Base-by-base conservation (phyloP, 2,797 vertebrate species). In the Balearica regulorum region DNA sequence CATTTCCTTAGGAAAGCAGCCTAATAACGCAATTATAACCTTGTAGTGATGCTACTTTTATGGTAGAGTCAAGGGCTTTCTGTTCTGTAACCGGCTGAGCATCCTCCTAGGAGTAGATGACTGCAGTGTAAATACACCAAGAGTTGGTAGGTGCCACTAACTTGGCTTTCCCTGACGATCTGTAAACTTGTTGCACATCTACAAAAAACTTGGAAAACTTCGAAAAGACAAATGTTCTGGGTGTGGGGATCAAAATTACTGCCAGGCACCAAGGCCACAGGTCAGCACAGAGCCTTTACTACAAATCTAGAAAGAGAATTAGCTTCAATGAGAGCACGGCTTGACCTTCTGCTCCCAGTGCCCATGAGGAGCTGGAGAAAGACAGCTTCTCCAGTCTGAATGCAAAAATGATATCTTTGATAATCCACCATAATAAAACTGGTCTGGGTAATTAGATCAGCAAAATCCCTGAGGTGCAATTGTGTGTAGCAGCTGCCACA, bases 291-390 rank as follows among this genome's bases (percentile, higher is more conserved):
- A 89, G 81, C 48, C 66, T 69, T 33, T 48, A 12, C 54, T n/a
- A 16, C 49, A 73, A 31, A 61, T 33, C 54, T 31, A 22, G 68
- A 71, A 68, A 46, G 86, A 49, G 48, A 83, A 49, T 12, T 62
- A 68, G 29, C 75, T 89, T 91, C 73, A 70, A 8, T 39, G 41
- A 71, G 69, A 90, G 69, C 69, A 72, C 0, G 0, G 14, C 75
- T 53, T 71, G 78, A 83, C 83, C 86, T 93, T 54, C 57, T 80
- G 71, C 77, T 80, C 69, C 44, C 58, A 21, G 65, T 49, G 65
- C 60, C 78, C 41, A n/a, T 6, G 25, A 93, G 77, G 64, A 93
- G 55, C 75, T 82, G 58, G n/a, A 57, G 77, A 41, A 78, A 37
- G 76, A 26, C n/a, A 64, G 4, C 48, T 88, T 72, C 81, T 87